Conservation (phyloP, 1,140 invertebrate species). For the Oryzaephilus surinamensis region DNA sequence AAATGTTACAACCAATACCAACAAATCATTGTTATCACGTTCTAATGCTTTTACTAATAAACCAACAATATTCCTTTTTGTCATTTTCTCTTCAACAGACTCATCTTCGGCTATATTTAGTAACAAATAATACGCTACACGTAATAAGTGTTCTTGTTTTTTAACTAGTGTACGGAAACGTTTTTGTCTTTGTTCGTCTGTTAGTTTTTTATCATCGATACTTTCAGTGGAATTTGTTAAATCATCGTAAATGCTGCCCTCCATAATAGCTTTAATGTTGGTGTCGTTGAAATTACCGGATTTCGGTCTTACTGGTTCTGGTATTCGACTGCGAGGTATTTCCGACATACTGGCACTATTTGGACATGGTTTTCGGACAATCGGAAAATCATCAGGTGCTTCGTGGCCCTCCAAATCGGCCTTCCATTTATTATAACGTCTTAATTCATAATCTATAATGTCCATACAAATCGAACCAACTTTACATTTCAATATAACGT, state of each 20-base stretch:
- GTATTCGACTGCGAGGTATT: constrained; percentile 49
- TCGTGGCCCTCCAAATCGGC: constrained; percentile 68
- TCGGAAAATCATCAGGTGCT: constrained; percentile 34
- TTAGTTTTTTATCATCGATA: constrained; percentile 65
- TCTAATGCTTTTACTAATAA: constrained; percentile 84
- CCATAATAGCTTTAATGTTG: constrained; percentile 34
- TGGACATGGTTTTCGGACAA: constrained; percentile 30
- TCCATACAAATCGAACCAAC: constrained; percentile 93
- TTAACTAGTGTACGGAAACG: constrained; percentile 39
- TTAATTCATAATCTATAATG: constrained; percentile 88
- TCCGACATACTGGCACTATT: constrained; percentile 39
- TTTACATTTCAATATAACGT: constrained; percentile 82
- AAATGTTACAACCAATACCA: constrained; percentile 88
- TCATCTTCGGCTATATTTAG: constrained; percentile 93
- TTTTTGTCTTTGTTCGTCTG: constrained; percentile 33
- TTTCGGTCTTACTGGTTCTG: constrained; percentile 53
- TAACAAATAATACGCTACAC: constrained; percentile 83
- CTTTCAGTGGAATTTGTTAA: constrained; percentile 49
- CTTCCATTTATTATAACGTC: constrained; percentile 87
- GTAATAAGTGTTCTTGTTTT: constrained; percentile 85
- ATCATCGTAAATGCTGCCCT: constrained; percentile 55
- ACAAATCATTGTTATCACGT: constrained; percentile 70
- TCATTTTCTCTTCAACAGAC: constrained; percentile 94
- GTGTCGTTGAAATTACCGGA: constrained; percentile 51
- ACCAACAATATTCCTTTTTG: constrained; percentile 82